Base-by-base conservation (phyloP, 2,113 vertebrate genomes). In the Crotalus viridis region DNA sequence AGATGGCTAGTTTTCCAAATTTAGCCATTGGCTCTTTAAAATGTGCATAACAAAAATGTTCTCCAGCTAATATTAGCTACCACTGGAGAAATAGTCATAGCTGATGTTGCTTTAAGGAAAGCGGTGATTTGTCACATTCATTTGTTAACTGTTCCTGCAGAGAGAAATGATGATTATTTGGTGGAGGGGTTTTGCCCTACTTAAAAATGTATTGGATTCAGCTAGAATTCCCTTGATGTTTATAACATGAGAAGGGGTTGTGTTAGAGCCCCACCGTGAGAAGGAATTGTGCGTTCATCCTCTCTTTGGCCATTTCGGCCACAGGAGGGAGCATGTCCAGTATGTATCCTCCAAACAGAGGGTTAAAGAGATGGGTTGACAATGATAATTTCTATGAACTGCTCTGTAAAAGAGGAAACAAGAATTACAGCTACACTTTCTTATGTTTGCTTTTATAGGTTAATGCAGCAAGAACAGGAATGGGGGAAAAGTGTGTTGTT, bases 401-500 rank as follows among this genome's bases (percentile, higher is more conserved):
- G 0, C 0, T 24, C 91, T 12, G 5, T 33, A 0, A 9, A 87
- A 81, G 46, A 21, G 21, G n/a, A 24, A 22, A 91, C 93, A 39
- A 33, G 13, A 88, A 51, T 94, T 46, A 86, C 69, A 94, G 95
- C 94, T 13, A 92, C 87, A 43, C 92, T 95, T 95, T 21, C 87
- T 96, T 97, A 55, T 97, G 94, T 93, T 93, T 97, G 94, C 96
- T 90, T 96, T 95, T 59, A 0, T 96, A 98, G 98, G 96, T 97
- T 96, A 97, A 94, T 93, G 93, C 94, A 7, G 94, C 97, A 93
- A 97, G 96, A 96, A 96, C 61, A 85, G 96, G 95, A 96, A 0
- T 96, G 96, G 96, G 97, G 95, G 97, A 81, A 90, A 96, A 97
- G 91, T 97, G 97, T 95, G 93, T 98, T 93, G 93, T 97, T 96